These are phyloP conservation scores for Picathartes gymnocephalus DNA, from an alignment of 2,113 vertebrate species.

Conservation along the genomic window DNA sequence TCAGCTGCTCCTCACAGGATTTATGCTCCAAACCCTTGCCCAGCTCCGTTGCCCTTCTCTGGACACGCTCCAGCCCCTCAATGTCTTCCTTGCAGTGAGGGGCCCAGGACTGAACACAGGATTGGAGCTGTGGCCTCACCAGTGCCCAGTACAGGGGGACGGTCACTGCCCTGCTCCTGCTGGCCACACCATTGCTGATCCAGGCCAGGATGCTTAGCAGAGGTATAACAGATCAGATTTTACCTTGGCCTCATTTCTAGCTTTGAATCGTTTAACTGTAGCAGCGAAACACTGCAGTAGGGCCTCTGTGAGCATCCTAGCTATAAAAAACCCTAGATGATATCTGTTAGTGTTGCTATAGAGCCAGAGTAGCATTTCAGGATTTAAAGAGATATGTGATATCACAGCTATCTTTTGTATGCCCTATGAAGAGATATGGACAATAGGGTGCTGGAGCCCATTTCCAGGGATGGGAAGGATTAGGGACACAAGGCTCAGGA, in stretches of 20 bases:
- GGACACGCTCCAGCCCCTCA: not conserved
- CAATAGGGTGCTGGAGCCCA: accelerated
- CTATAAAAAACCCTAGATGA: not conserved
- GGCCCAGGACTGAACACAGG: not conserved
- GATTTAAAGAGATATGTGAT: not conserved
- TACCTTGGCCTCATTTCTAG: not conserved
- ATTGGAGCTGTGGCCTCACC: not conserved
- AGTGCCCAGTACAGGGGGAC: not conserved
- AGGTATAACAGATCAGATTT: not conserved
- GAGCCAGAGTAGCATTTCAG: constrained; percentile 4
- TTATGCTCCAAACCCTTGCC: not conserved
- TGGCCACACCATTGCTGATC: not conserved
- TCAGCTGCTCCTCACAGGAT: not conserved
- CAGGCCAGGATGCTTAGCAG: not conserved
- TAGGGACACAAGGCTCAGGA: not conserved
- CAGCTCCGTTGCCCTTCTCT: not conserved
- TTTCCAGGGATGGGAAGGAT: not conserved
- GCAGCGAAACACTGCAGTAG: not conserved
- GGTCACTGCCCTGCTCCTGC: not conserved
- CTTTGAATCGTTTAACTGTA: not conserved
- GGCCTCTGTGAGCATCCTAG: not conserved
- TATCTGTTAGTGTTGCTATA: constrained; percentile 33
- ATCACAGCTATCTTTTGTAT: not conserved
- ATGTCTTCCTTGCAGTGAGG: not conserved
- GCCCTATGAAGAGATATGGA: not conserved